Conservation (phyloP, 1,140 invertebrate species). For the Megalonaias nervosa region DNA sequence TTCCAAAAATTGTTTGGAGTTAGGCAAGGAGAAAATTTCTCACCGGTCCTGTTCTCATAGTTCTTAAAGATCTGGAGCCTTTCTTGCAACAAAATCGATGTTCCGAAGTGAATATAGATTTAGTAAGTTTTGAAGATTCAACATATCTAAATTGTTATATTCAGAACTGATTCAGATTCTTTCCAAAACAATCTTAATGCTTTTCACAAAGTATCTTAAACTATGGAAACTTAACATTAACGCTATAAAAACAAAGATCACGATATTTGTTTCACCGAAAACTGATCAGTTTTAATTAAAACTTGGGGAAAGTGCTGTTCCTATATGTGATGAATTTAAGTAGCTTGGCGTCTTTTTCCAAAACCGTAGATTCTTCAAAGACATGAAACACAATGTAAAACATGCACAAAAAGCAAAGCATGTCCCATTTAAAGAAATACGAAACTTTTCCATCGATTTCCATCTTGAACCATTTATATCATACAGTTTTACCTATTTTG, state of each 20-base stretch:
- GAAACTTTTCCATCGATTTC: no score
- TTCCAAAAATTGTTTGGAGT: background rate
- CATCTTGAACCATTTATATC: no score
- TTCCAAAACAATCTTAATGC: slow-evolving; percentile 1
- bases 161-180: background rate
- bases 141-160: background rate
- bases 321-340: background rate
- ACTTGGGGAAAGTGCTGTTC: background rate
- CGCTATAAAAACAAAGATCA: no score
- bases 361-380: no score
- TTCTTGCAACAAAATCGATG: background rate
- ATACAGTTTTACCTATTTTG: no score
- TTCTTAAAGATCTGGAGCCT: background rate
- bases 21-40: background rate
- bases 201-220: background rate
- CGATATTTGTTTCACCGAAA: background rate
- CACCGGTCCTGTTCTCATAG: background rate
- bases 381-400: no score
- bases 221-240: no score
- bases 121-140: background rate
- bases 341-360: background rate
- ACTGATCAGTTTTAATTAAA: background rate
- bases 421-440: no score
- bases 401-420: no score
- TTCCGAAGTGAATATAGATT: background rate